Evolutionary conservation across 2,113 vertebrate genomes (phyloP).

Genomic region (Tinamus guttatus): DNA sequence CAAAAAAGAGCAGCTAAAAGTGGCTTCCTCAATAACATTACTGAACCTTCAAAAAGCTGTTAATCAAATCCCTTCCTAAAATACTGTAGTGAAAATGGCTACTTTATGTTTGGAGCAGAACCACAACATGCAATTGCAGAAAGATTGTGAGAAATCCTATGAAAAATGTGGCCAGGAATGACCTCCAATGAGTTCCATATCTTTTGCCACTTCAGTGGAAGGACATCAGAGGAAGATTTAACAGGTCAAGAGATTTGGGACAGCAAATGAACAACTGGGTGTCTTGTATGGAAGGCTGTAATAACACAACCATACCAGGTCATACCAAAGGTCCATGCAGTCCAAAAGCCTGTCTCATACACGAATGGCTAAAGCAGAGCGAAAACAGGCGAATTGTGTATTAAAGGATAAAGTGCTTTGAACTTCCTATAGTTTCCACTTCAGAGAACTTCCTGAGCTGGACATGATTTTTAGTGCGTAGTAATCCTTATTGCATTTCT

Average conservation of each 20-base stretch:
- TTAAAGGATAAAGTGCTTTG: not conserved
- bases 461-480: not conserved
- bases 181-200: not conserved
- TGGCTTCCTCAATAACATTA: not conserved
- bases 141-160: not conserved
- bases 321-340: not conserved
- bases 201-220: not conserved
- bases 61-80: not conserved
- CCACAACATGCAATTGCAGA: not conserved
- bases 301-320: fast-evolving
- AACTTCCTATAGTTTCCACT: not conserved
- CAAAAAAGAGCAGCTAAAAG: not conserved
- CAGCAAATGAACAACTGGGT: not conserved
- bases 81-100: too few species aligned
- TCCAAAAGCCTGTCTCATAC: not conserved
- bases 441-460: not conserved
- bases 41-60: not conserved
- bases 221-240: not conserved
- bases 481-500: not conserved
- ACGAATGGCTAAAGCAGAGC: not conserved
- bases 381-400: not conserved
- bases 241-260: not conserved
- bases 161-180: not conserved
- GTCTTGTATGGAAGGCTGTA: not conserved
- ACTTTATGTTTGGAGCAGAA: not conserved